Evolutionary conservation across 2,113 vertebrate species (phyloP), one percentile per base, ranked within the genome.

Genomic region (Pungitius pungitius): DNA sequence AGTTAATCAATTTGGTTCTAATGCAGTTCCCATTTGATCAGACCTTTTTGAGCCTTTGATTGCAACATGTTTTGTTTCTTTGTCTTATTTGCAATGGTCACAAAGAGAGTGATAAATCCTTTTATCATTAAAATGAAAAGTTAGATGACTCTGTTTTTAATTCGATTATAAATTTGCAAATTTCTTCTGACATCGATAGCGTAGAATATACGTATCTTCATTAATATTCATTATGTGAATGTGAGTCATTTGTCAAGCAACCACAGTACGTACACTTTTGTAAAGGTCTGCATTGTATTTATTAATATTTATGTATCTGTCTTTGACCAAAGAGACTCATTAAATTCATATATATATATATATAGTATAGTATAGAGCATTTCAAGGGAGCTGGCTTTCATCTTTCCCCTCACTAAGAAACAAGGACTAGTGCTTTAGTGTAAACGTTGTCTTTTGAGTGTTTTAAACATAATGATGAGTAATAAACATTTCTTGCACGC

Each of bases 281-380:
- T 2, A 30, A 43, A 42, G 40, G n/a, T 74, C 13, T 62, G 24
- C 37, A 60, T 61, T 18, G 27, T 35, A 37, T 56, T 63, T 56
- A 67, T 80, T 52, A 81, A 87, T 82, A 85, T 85, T 52, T 67
- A 78, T 77, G 43, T 74, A 24, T 39, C 47, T 37, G 55, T 55
- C 66, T 37, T 47, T 45, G 68, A 65, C 67, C 63, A 57, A 7
- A 59, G 62, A 83, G 67, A 77, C 67, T 66, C 56, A 67, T 82
- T 61, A 78, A 49, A 79, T 68, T 55, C 33, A 82, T 78, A 76
- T 24, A 75, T n/a, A n/a, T n/a, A n/a, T n/a, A n/a, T n/a, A n/a
- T n/a, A n/a, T n/a, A n/a, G n/a, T 60, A 65, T 14, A 57, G 2
- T 58, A 33, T 3, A 37, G 30, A 68, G 33, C 6, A 42, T 69